Base-by-base conservation (phyloP, 2,797 vertebrate species). In the Amblyraja radiata region DNA sequence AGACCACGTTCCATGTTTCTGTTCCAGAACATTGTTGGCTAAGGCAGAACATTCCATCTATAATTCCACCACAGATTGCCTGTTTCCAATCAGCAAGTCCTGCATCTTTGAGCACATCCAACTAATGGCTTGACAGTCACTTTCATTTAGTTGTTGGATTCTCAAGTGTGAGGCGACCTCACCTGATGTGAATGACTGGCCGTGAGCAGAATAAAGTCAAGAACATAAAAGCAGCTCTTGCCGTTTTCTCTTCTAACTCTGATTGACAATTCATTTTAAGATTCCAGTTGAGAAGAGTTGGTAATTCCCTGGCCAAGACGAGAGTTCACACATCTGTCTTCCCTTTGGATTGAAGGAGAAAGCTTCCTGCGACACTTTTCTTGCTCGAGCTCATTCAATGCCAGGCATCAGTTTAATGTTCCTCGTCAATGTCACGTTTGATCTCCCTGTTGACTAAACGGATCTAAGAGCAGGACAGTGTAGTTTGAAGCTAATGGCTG, bases 251-350 rank as follows among this genome's bases (percentile, higher is more conserved):
- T n/a, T 61, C 10, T 14, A 86, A 86, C 28, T 18, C 6, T 32
- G 83, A 86, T 65, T 86, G 83, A 65, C 61, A 86, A 86, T 65
- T 61, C 81, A 84, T n/a, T 84, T 61, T 14, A 61, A 84, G 81
- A n/a, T 84, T 86, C 83, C 61, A 86, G 28, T 65, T 86, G 13
- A 32, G 58, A 86, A 86, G 58, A 86, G 65, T 65, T 65, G 61
- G 14, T 86, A 32, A 63, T 61, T 61, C 83, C 16, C 58, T 16
- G 61, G 1, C 0, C 58, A 58, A 5, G 28, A 84, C 25, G 25
- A 73, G 61, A 61, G 6, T 11, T 13, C 81, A 61, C 54, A 61
- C 46, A 25, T 61, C n/a, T 84, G 81, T 28, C 54, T 84, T 46
- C 25, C 81, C 25, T 61, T 61, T 61, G 10, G 81, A 13, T 84